Base-by-base conservation (phyloP, 2,888 invertebrate genomes). In the Endomychus coccineus region DNA sequence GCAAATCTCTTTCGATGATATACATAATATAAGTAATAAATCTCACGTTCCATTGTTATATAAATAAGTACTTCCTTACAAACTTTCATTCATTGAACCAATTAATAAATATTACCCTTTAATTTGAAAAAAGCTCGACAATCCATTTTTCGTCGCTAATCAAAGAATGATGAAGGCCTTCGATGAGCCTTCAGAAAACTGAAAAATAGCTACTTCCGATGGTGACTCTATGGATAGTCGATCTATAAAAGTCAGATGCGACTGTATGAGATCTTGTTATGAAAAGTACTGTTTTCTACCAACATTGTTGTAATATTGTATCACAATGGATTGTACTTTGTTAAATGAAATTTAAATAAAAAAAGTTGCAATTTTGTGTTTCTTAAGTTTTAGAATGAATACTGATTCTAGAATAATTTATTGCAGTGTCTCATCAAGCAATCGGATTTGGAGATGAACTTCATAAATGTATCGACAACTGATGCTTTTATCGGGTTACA, bases 321-420 rank as follows among this genome's bases (percentile, higher is more conserved):
- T 62, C 61, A 63, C 57, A 60, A 62, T 64, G 64, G 64, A 63
- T 66, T 65, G 66, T 64, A 65, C 55, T 64, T 66, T 64, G 65
- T 66, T 65, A 63, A 61, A 61, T 58, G 58, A 62, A 62, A 60
- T 64, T 61, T 54, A 56, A 62, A 56, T 56, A 56, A 56, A 55
- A 45, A 46, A 41, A 37, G n/a, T n/a, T n/a, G n/a, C n/a, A n/a
- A n/a, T n/a, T n/a, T n/a, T n/a, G n/a, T 41, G 35, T 16, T 38
- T 38, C 23, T 10, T 24, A 34, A 28, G n/a, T n/a, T n/a, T n/a
- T n/a, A n/a, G n/a, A n/a, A n/a, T n/a, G n/a, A n/a, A n/a, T n/a
- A n/a, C n/a, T n/a, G n/a, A n/a, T n/a, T n/a, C n/a, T n/a, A n/a
- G n/a, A n/a, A n/a, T n/a, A n/a, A n/a, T n/a, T n/a, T n/a, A n/a